These are phyloP conservation scores for Clunio marinus DNA, from an alignment of 2,888 invertebrate genomes.

Conservation along the genomic window DNA sequence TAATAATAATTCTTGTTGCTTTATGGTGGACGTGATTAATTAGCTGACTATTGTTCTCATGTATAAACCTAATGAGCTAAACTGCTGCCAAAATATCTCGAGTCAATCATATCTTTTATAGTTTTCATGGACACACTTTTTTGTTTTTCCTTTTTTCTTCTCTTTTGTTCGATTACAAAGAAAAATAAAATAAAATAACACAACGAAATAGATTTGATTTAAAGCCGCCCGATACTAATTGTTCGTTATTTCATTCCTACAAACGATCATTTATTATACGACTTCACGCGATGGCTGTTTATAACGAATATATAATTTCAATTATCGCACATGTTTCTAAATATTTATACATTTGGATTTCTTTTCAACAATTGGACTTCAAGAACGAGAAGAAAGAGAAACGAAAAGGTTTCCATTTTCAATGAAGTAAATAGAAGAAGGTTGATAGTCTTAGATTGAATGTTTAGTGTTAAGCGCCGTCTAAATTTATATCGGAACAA, in stretches of 20 bases:
- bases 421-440: background rate
- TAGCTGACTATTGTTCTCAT: slow-evolving; percentile 27
- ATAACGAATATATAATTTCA: slow-evolving; percentile 9
- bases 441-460: background rate
- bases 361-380: slow-evolving; percentile 1
- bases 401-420: background rate
- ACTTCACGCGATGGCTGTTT: slow-evolving; percentile 22
- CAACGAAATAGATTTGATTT: no score
- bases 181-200: no score
- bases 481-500: background rate
- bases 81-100: slow-evolving; percentile 22
- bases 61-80: background rate
- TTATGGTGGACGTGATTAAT: slow-evolving; percentile 18
- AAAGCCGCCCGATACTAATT: slow-evolving; percentile 9
- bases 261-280: slow-evolving; percentile 17
- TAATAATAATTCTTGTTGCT: background rate
- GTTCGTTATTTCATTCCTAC: slow-evolving; percentile 2
- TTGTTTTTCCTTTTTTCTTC: background rate
- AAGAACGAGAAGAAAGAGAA: slow-evolving; percentile 13
- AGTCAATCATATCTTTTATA: background rate
- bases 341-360: slow-evolving; percentile 19
- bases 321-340: slow-evolving; percentile 15
- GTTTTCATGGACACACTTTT: slow-evolving; percentile 10
- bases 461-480: background rate
- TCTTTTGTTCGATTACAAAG: no score